Base-by-base conservation (phyloP, 2,888 invertebrate species). In the Plagodis dolabraria region DNA sequence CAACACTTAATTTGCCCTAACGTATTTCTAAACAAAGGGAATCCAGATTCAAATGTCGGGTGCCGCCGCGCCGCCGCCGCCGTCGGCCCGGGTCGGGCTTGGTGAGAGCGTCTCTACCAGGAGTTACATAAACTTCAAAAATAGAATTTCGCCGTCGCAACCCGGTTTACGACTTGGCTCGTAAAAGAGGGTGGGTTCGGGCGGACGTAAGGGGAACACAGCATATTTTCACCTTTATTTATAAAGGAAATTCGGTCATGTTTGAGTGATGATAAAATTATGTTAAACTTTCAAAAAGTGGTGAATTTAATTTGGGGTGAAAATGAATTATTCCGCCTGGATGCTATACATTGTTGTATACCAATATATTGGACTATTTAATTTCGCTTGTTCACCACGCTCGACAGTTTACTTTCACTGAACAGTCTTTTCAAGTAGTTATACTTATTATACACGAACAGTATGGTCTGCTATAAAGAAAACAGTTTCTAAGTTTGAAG, bases 121-220 rank as follows among this genome's bases (percentile, higher is more conserved):
- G 72, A 77, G 83, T 83, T 86, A 85, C 82, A 82, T 85, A 86
- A 86, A 85, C 78, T 85, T 85, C 85, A 82, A 83, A 86, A 86
- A 86, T 86, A 86, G 85, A 86, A 83, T 79, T 82, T 79, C 77
- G 79, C 71, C 81, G 79, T 80, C 82, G 79, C 82, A 76, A 75
- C 83, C 75, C 71, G 75, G 69, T 86, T 86, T 86, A 86, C 79
- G 86, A 82, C 78, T 78, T 72, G 67, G 74, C 79, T 85, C 85
- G 80, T 86, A 85, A 86, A 85, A 83, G 70, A 47, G 79, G 84
- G 84, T 71, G 79, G 77, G 47, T 52, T 53, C 45, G 72, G 77
- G 76, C 46, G 74, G 75, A 63, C 71, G 69, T 67, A 76, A 76
- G 74, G 75, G 72, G 78, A 77, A 77, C 78, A 66, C 71, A 77